Evolutionary conservation across 92 coral and sea anemone species (phyloP), one percentile per base, ranked within the genome.

Genomic region (Actinostola sp.): DNA sequence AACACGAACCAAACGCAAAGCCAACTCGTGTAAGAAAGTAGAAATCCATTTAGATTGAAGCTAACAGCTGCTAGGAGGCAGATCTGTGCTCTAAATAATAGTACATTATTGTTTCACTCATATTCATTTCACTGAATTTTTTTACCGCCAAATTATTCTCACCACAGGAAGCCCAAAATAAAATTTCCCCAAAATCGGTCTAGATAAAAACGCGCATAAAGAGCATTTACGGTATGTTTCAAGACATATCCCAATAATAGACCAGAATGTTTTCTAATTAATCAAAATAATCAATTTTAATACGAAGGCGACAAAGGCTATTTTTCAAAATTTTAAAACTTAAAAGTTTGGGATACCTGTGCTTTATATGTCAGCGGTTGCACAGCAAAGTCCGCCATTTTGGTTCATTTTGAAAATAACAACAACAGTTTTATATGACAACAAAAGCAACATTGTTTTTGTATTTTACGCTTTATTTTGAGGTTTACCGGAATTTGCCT

Each of bases 1-100:
- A 48, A 67, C 92, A 79, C n/a, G 77, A 66, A 0, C 65, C 64
- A 36, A 73, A 65, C n/a, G 96, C 92, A 62, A 90, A 90, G 30
- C 65, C 78, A 57, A 82, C 84, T 4, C 96, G 72, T 57, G 72
- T 48, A 23, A 83, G 30, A 23, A 89, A 65, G 26, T 83, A 56
- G 6, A 81, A 8, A 63, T 61, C 60, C 95, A 89, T 89, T 36
- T 56, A 8, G 75, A 14, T 15, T 17, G n/a, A 13, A 5, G 4
- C 8, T 28, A 3, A 33, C 15, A 17, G 73, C 41, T 25, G 50
- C 30, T 67, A 16, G 38, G 0, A 11, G 31, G 25, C 15, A 46
- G 26, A 23, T 36, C 25, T 12, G 12, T 60, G 42, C 31, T 4
- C 6, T 54, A 23, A 27, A 5, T 21, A 46, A 46, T 11, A 36